Evolutionary conservation across 2,888 invertebrate genomes (phyloP).

Genomic region (Leptinotarsa peninsularis): DNA sequence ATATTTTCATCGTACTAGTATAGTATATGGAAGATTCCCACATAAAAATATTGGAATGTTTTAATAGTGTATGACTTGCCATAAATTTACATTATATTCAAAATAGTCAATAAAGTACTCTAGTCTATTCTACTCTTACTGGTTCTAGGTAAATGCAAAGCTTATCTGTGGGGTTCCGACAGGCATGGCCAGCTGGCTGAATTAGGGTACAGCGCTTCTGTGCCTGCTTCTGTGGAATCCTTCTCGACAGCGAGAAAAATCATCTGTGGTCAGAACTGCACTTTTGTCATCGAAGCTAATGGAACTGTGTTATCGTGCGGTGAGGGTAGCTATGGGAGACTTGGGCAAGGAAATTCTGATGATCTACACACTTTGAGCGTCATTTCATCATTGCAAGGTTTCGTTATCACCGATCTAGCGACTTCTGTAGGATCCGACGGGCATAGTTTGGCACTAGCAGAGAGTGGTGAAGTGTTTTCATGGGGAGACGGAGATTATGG

Average conservation of each 20-base stretch:
- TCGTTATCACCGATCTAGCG: conserved; percentile 73
- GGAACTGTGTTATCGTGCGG: conserved; percentile 75
- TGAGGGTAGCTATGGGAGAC: conserved; percentile 74
- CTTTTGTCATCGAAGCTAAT: conserved; percentile 72
- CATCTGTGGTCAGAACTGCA: conserved; percentile 76
- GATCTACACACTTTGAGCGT: conserved; percentile 71
- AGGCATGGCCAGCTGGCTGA: conserved; percentile 75
- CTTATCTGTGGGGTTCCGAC: conserved; percentile 74
- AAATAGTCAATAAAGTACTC: not conserved
- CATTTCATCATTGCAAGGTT: conserved; percentile 73
- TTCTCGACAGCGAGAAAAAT: conserved; percentile 70
- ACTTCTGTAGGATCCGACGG: conserved; percentile 76
- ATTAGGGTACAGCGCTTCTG: conserved; percentile 62
- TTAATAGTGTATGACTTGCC: too few relatives aligned
- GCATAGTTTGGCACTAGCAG: conserved; percentile 74
- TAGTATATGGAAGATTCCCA: too few relatives aligned
- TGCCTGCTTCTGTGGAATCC: conserved; percentile 66
- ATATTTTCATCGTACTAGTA: too few relatives aligned
- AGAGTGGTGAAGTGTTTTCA: conserved; percentile 76
- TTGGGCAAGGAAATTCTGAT: conserved; percentile 74
- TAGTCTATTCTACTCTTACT: not conserved
- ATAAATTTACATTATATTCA: too few relatives aligned
- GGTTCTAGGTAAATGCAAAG: conserved; percentile 67
- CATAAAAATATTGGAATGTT: too few relatives aligned
- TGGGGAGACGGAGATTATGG: conserved; percentile 78